Conservation (phyloP, 2,113 vertebrate species). For the Morone saxatilis region DNA sequence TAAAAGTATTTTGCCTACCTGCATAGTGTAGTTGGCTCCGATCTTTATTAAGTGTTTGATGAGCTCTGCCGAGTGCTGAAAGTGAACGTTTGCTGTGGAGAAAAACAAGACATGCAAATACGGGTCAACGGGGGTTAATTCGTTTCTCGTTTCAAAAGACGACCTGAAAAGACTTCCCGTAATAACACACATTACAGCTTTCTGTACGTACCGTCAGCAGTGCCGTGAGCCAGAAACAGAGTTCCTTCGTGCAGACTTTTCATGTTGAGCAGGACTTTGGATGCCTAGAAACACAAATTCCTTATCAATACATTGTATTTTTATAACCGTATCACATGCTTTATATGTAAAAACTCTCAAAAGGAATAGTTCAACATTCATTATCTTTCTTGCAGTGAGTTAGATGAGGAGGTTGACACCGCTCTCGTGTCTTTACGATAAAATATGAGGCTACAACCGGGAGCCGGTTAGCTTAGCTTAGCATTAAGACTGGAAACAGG, state of each 20-base stretch:
- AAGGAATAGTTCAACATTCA: no score
- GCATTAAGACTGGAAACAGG: neutral
- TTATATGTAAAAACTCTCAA: neutral
- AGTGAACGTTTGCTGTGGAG: slow-evolving; percentile 94
- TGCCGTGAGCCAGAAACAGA: slow-evolving; percentile 93
- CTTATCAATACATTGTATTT: neutral
- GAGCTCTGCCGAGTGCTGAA: slow-evolving; percentile 97
- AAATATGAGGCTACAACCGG: neutral
- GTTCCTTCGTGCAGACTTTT: slow-evolving; percentile 90
- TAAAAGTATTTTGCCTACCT: slow-evolving; percentile 82
- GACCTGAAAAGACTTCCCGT: neutral
- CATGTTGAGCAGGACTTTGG: slow-evolving; percentile 89
- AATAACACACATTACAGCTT: neutral
- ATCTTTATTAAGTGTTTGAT: slow-evolving; percentile 96
- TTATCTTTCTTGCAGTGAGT: neutral
- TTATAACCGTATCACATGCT: neutral
- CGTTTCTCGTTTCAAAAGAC: neutral
- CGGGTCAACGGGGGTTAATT: slow-evolving; percentile 24
- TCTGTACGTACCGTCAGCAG: slow-evolving; percentile 89
- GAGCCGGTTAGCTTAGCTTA: neutral
- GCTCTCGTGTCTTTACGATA: no score
- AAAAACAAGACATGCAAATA: slow-evolving; percentile 23
- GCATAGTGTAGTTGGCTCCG: slow-evolving; percentile 96
- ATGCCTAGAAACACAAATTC: slow-evolving; percentile 81
- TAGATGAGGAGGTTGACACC: neutral